Percentiles rank a stretch among this genome's conserved stretches.
These are phyloP conservation scores for Brachypterus glaber DNA, from an alignment of 2,888 invertebrate species.

Conservation along the genomic window DNA sequence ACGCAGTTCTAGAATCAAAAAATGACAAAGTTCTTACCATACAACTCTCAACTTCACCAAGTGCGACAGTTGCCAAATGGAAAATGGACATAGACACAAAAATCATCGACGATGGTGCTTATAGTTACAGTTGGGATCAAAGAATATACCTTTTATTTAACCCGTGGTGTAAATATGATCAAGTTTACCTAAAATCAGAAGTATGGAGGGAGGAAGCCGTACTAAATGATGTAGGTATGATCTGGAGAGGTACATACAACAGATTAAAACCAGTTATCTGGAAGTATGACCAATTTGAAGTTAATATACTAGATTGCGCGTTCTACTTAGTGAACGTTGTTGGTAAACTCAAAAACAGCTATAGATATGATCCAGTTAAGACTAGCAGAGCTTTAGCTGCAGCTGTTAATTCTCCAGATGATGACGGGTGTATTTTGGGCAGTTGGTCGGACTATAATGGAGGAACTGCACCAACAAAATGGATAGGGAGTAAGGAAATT, in stretches of 20 bases:
- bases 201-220: slow-evolving; percentile 75
- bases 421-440: slow-evolving; percentile 75
- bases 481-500: slow-evolving; percentile 82
- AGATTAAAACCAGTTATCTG: slow-evolving; percentile 76
- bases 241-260: slow-evolving; percentile 84
- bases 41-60: slow-evolving; percentile 60
- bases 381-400: slow-evolving; percentile 75
- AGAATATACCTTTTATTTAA: slow-evolving; percentile 79
- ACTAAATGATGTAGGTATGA: slow-evolving; percentile 76
- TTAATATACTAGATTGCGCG: slow-evolving; percentile 70
- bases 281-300: slow-evolving; percentile 87
- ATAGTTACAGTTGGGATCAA: slow-evolving; percentile 67
- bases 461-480: slow-evolving; percentile 78
- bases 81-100: slow-evolving; percentile 75
- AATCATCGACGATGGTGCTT: slow-evolving; percentile 54
- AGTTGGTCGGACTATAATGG: slow-evolving; percentile 85
- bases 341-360: slow-evolving; percentile 49
- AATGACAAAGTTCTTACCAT: slow-evolving; percentile 53
- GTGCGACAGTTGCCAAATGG: slow-evolving; percentile 75
- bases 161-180: slow-evolving; percentile 73
- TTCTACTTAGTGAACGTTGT: slow-evolving; percentile 62
- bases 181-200: slow-evolving; percentile 55
- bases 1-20: slow-evolving; percentile 58
- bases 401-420: slow-evolving; percentile 79
- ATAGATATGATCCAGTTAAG: slow-evolving; percentile 66